These are phyloP conservation scores for Rutilus rutilus DNA, from an alignment of 2,113 vertebrate genomes.

Conservation along the genomic window DNA sequence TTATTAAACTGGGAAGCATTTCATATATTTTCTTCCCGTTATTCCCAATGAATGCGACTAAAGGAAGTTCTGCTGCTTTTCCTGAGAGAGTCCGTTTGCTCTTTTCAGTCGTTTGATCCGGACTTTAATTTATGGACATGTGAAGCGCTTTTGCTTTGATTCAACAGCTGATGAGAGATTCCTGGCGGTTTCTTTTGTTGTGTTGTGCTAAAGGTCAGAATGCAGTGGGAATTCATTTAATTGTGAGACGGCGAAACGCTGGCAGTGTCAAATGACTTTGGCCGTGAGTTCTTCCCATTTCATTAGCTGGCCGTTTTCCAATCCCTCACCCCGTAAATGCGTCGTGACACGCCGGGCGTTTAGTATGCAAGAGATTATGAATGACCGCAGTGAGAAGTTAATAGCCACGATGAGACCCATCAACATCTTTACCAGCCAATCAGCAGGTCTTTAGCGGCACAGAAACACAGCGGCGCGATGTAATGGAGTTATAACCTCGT, in stretches of 20 bases:
- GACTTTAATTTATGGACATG: neutral
- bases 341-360: slow-evolving; percentile 70
- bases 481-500: slow-evolving; percentile 90
- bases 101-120: neutral
- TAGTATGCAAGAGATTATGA: slow-evolving; percentile 82
- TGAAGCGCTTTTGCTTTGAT: neutral
- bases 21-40: neutral
- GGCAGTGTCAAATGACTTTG: slow-evolving; percentile 65
- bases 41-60: neutral
- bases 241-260: slow-evolving; percentile 66
- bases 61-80: neutral
- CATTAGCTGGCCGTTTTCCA: slow-evolving; percentile 67
- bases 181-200: slow-evolving; percentile 66
- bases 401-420: slow-evolving; percentile 81
- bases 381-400: slow-evolving; percentile 74
- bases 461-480: slow-evolving; percentile 87
- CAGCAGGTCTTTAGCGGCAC: slow-evolving; percentile 69
- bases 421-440: slow-evolving; percentile 75
- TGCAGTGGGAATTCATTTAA: slow-evolving; percentile 75
- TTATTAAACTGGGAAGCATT: too few relatives aligned
- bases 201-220: slow-evolving; percentile 72
- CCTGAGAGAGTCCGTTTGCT: neutral
- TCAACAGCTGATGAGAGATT: slow-evolving; percentile 8
- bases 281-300: slow-evolving; percentile 60
- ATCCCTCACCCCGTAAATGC: slow-evolving; percentile 62